Conservation (phyloP, 2,888 invertebrate genomes). For the Brachypalpus laphriformis region DNA sequence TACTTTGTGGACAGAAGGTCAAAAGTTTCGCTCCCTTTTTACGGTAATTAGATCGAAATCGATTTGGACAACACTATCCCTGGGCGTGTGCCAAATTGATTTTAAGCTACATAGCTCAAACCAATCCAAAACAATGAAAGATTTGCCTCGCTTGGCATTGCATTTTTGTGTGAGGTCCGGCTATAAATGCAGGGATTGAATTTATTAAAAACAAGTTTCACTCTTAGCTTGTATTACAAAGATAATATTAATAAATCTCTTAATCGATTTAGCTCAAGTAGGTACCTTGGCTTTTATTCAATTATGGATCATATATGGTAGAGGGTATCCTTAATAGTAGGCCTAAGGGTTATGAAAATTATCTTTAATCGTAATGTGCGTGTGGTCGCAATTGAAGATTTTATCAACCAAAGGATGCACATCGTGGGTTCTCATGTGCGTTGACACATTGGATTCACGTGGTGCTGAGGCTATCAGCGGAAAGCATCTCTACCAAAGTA, state of each 20-base stretch:
- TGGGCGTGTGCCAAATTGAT: constrained; percentile 67
- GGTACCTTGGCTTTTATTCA: constrained; percentile 6
- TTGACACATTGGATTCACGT: constrained; percentile 46
- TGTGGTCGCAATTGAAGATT: constrained; percentile 57
- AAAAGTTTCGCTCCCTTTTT: constrained; percentile 41
- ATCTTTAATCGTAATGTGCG: constrained; percentile 33
- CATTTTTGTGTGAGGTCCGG: constrained; percentile 57
- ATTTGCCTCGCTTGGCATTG: background rate
- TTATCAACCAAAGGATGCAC: constrained; percentile 28
- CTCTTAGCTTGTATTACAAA: background rate
- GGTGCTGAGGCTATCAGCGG: background rate
- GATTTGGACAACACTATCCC: background rate
- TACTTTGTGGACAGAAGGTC: constrained; percentile 46
- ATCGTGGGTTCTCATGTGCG: constrained; percentile 2
- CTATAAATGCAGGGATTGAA: background rate
- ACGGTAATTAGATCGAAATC: constrained; percentile 61
- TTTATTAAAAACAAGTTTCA: background rate
- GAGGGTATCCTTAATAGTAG: background rate
- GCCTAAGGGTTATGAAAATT: constrained; percentile 42
- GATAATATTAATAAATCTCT: constrained; percentile 9
- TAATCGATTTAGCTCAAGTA: constrained; percentile 1
- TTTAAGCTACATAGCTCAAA: constrained; percentile 43
- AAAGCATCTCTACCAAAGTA: background rate
- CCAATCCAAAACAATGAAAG: background rate
- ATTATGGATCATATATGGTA: constrained; percentile 12